phyloP scores from a whole-genome alignment of 2,113 vertebrate genomes.

The Excalfactoria chinensis region DNA sequence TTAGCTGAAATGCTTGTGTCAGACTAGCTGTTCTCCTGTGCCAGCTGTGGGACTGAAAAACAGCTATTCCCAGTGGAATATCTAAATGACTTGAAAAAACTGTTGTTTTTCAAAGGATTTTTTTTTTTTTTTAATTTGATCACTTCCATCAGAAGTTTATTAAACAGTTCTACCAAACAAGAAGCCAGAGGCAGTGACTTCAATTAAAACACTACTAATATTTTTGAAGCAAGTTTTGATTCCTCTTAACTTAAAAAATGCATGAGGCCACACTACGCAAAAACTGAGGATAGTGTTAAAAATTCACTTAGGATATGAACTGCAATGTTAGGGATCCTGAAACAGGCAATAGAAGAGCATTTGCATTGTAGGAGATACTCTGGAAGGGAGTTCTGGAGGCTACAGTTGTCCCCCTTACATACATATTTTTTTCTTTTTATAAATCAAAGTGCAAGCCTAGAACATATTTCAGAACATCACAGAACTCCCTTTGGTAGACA shows the following conservation, averaged over 20 bases:
- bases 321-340: neutral
- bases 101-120: neutral
- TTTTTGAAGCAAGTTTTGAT: neutral
- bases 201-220: neutral
- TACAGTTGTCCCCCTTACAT: accelerated
- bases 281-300: neutral
- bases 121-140: neutral
- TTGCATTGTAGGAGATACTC: neutral
- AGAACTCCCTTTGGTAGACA: conserved; percentile 10
- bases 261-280: neutral
- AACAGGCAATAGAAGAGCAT: neutral
- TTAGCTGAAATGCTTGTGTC: neutral
- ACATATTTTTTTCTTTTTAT: neutral
- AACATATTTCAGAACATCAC: neutral
- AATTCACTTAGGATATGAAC: neutral
- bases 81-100: neutral
- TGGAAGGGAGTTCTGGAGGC: neutral
- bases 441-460: neutral
- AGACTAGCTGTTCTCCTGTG: neutral
- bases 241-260: neutral
- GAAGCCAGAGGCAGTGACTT: neutral
- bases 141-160: neutral
- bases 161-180: neutral
- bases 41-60: neutral
- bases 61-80: neutral